A percentile compares a stretch with the other conserved stretches of the same genome.
Conservation (phyloP, 2,113 vertebrate genomes). For the Anseranas semipalmata region DNA sequence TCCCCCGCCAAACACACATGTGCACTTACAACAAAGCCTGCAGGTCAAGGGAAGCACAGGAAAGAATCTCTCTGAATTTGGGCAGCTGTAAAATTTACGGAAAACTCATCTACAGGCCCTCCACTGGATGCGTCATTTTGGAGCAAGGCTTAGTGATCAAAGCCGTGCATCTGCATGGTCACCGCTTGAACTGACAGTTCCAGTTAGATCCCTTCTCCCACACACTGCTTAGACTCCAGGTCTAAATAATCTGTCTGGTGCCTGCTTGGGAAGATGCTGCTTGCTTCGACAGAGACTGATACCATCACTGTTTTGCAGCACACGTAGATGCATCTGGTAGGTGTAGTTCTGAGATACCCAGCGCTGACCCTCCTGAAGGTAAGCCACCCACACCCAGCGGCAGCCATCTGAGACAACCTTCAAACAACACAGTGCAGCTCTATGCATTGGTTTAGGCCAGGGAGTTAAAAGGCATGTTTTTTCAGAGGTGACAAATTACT, state of each 20-base stretch:
- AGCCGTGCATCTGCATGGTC: background rate
- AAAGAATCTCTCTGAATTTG: background rate
- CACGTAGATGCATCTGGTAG: background rate
- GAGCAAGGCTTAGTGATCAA: background rate
- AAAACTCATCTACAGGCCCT: background rate
- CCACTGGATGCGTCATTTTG: background rate
- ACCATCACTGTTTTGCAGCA: background rate
- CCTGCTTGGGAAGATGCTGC: background rate
- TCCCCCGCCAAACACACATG: too few relatives aligned
- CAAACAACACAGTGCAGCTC: background rate
- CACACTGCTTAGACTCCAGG: rapidly evolving
- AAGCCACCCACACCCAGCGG: background rate
- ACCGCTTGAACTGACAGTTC: background rate
- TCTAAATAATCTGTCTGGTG: background rate
- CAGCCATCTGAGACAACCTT: background rate
- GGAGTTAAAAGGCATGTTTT: background rate
- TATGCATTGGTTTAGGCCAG: background rate
- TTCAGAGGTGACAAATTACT: background rate
- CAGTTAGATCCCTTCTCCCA: background rate
- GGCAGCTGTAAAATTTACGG: background rate
- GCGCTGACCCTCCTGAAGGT: background rate
- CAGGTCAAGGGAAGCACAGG: background rate
- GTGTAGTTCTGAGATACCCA: background rate
- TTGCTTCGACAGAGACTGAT: rapidly evolving
- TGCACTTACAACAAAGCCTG: background rate